Base-by-base conservation (phyloP, 2,797 vertebrate species). In the Gymnothorax javanicus region DNA sequence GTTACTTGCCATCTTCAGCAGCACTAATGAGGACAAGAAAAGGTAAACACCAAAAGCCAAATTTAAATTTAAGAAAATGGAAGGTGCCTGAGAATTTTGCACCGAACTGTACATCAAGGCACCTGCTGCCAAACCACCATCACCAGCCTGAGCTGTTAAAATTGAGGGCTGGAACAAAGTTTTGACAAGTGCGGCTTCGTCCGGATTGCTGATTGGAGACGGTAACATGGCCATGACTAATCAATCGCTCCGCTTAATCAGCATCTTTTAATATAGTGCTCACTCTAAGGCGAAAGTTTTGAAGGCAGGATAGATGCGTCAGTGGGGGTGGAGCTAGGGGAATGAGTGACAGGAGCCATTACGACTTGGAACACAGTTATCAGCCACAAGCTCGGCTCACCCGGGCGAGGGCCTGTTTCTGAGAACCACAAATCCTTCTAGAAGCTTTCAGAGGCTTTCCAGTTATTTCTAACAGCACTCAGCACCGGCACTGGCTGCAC, bases 401-500 rank as follows among this genome's bases (percentile, higher is more conserved):
- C 12, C 52, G 17, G 23, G 23, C 9, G 5, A n/a, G 43, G 43
- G 71, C 71, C 52, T 56, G 15, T 82, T 43, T 56, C 77, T 1
- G 77, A 4, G 33, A 83, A 25, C 54, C 23, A 6, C n/a, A 83
- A 59, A 25, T 25, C n/a, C 1, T 59, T 59, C 54, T 2, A 33
- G 33, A 83, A n/a, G 6, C 56, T 13, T 12, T 50, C 25, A 15
- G 54, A 82, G 15, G 23, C 73, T 77, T 15, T 17, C 43, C 43
- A 2, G 5, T 77, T 0, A 23, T 79, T 79, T 54, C 15, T 58
- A 69, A 83, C 57, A 85, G 50, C 58, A 59, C 83, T 50, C 85
- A 58, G 87, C 52, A 64, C 69, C 86, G 25, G 59, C 23, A 82
- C 79, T 82, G 79, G 82, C 87, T 54, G 81, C 58, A 57, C n/a